Evolutionary conservation across 53 echinoderm and acorn worm genomes (phyloP), one percentile per base, ranked within the genome.

Genomic region (Zoroaster sp.): DNA sequence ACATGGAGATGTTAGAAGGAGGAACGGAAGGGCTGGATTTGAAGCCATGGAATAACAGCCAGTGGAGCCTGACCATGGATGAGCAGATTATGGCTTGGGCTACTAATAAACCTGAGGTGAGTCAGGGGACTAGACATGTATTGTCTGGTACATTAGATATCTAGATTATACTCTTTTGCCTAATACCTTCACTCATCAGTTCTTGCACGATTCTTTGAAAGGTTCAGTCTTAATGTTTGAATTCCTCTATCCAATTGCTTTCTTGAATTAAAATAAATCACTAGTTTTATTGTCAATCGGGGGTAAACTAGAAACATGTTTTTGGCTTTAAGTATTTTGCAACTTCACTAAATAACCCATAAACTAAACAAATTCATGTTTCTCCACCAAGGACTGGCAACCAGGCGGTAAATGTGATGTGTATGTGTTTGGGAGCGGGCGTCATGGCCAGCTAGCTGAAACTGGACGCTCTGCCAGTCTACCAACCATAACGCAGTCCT

Each of bases 401-500:
- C 93, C 96, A 0, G 99, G 99, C 34, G 99, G 99, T 20, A 96
- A 96, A 43, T 99, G 99, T 92, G 99, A 98, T 65, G 94, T 96
- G 49, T 98, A 95, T 67, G 90, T 96, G 47, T 99, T 96, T 92
- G 99, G 99, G 30, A 95, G 99, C 28, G 99, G 99, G 17, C 65
- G 99, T 8, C 99, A 99, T 72, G 99, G 99, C 21, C 99, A 99
- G 34, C 88, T 99, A 28, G 96, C 99, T 37, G 99, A 99, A 91
- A 87, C 99, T 4, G 99, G 99, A 37, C 70, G 95, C 13, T 91
- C 91, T 33, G 80, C 94, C 30, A 80, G 83, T 31, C 40, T 87
- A 53, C 93, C 99, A 15, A 77, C 80, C 23, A 77, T 94, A 12
- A 92, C 94, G 0, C 75, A 92, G 72, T 99, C 99, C 17, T 99